These are phyloP conservation scores for Malurus leucopterus DNA, from an alignment of 2,797 vertebrate genomes.

Conservation along the genomic window DNA sequence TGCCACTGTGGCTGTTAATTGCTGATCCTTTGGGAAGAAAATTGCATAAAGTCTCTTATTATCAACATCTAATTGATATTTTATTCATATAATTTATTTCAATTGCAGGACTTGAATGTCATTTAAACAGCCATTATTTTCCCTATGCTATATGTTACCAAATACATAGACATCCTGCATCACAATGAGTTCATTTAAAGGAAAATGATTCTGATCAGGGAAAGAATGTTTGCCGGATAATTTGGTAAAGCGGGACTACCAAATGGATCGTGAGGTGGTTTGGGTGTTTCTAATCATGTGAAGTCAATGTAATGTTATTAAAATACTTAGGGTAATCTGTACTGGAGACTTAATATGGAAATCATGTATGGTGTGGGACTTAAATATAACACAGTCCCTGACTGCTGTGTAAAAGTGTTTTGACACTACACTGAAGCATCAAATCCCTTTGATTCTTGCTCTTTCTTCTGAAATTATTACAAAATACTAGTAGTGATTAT, in stretches of 20 bases:
- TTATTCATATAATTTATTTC: conserved; percentile 13
- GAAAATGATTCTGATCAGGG: background rate
- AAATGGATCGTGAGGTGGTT: background rate
- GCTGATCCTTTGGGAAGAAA: background rate
- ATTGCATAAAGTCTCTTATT: background rate
- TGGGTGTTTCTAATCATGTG: background rate
- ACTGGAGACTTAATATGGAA: background rate
- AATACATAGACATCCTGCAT: background rate
- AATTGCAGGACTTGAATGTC: background rate
- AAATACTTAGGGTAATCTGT: background rate
- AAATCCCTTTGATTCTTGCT: background rate
- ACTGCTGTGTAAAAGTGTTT: background rate
- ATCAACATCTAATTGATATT: conserved; percentile 12
- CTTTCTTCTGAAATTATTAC: background rate
- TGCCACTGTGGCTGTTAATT: background rate
- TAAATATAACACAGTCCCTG: background rate
- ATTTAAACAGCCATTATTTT: background rate
- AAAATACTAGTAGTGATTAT: background rate
- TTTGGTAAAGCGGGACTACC: background rate
- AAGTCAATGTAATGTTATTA: background rate
- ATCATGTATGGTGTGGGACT: background rate
- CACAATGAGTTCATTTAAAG: conserved; percentile 4
- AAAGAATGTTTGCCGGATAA: background rate
- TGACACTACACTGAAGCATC: background rate
- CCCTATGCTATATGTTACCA: background rate